Conservation (phyloP, 2,797 vertebrate species). For the Merluccius polli region DNA sequence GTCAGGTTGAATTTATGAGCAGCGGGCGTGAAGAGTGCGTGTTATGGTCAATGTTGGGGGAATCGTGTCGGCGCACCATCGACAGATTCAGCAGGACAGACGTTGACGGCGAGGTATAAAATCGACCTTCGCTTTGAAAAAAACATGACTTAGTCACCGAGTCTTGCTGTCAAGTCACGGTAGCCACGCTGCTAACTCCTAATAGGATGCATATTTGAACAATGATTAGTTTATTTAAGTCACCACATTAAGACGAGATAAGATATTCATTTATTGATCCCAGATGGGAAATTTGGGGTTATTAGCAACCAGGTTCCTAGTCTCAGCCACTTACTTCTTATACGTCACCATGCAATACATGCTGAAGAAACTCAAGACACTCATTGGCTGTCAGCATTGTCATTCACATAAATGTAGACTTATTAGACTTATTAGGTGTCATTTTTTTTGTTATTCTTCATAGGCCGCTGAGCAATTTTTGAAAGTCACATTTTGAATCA, state of each 20-base stretch:
- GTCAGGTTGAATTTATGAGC: constrained; percentile 47
- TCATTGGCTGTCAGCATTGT: too few species aligned
- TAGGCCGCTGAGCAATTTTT: too few species aligned
- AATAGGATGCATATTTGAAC: background rate
- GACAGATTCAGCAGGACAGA: too few species aligned
- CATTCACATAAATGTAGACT: too few species aligned
- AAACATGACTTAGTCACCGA: background rate
- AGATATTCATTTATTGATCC: background rate
- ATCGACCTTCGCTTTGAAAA: background rate
- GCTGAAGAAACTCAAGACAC: too few species aligned
- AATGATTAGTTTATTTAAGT: background rate
- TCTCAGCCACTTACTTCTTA: background rate
- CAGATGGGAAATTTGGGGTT: background rate
- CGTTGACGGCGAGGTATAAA: too few species aligned
- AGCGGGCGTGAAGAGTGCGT: constrained; percentile 31
- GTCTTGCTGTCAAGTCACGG: too few species aligned
- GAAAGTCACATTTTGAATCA: too few species aligned
- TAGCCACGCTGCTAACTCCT: background rate
- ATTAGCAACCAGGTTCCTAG: background rate
- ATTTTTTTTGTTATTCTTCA: too few species aligned
- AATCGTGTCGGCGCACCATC: too few species aligned
- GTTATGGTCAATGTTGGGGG: too few species aligned
- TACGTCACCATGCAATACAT: background rate
- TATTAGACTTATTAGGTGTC: too few species aligned
- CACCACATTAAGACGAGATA: background rate